Conservation (phyloP, 92 coral and sea anemone genomes). For the Nematostella vectensis region DNA sequence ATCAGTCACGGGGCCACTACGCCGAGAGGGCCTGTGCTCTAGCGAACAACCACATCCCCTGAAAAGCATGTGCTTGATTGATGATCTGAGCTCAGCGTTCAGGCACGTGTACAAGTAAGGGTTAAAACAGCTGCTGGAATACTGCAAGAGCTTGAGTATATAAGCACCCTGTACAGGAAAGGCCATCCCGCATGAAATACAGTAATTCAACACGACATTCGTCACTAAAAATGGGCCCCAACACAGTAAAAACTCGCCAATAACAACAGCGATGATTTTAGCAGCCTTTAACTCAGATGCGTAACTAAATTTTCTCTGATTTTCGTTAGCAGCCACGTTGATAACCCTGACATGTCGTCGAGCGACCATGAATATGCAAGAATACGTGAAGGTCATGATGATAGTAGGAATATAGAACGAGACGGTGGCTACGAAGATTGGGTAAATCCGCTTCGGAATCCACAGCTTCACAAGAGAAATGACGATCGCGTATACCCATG, state of each 20-base stretch:
- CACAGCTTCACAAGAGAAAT: slow-evolving; percentile 9
- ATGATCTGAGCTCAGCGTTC: slow-evolving; percentile 35
- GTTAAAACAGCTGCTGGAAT: slow-evolving; percentile 36
- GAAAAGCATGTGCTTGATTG: slow-evolving; percentile 27
- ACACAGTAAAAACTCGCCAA: slow-evolving; percentile 41
- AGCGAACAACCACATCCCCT: slow-evolving; percentile 8
- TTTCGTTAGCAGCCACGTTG: slow-evolving; percentile 22
- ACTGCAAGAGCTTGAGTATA: slow-evolving; percentile 31
- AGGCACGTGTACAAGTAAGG: slow-evolving; percentile 44
- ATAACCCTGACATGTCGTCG: slow-evolving; percentile 30
- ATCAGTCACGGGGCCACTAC: background rate
- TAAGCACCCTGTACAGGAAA: slow-evolving; percentile 8
- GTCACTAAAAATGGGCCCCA: slow-evolving; percentile 45
- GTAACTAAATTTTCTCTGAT: slow-evolving; percentile 17
- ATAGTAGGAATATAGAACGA: slow-evolving; percentile 22
- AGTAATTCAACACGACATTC: slow-evolving; percentile 16
- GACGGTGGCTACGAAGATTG: slow-evolving; percentile 9
- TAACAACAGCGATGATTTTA: slow-evolving; percentile 35
- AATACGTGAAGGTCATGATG: slow-evolving; percentile 20
- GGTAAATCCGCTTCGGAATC: background rate
- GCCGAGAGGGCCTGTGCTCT: background rate
- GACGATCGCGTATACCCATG: slow-evolving; percentile 14
- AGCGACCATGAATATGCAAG: slow-evolving; percentile 33
- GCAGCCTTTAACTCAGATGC: slow-evolving; percentile 48
- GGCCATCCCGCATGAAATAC: slow-evolving; percentile 5